A percentile compares a stretch with the other conserved stretches of the same genome.
These are phyloP conservation scores for Aplysia californica DNA, from an alignment of 1,140 invertebrate genomes.

Conservation along the genomic window DNA sequence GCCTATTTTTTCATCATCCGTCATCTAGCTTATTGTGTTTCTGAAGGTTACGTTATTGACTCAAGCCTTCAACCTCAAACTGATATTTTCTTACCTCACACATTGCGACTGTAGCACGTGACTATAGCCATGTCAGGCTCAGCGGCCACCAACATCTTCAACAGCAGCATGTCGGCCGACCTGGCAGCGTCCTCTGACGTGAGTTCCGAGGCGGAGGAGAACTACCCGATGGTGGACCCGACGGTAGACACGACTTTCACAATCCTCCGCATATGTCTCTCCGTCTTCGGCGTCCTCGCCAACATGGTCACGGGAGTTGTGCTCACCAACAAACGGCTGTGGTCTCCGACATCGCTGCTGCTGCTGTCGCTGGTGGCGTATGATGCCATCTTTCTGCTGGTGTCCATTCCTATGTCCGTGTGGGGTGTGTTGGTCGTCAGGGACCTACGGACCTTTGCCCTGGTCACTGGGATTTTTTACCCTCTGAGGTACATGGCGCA, in stretches of 20 bases:
- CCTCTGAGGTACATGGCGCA: slow-evolving; percentile 76
- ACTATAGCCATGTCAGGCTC: too few species aligned
- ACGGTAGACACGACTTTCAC: slow-evolving; percentile 6
- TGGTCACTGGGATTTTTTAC: slow-evolving; percentile 70
- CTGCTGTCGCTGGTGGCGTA: slow-evolving; percentile 48
- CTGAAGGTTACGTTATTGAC: too few species aligned
- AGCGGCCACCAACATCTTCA: too few species aligned
- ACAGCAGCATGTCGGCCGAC: background rate
- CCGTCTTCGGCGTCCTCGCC: slow-evolving; percentile 65
- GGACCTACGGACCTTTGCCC: slow-evolving; percentile 39
- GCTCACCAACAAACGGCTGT: slow-evolving; percentile 41
- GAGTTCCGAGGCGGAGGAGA: background rate
- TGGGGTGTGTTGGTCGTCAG: background rate
- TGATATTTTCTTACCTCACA: too few species aligned
- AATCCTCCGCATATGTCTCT: slow-evolving; percentile 53
- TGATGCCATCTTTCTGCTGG: slow-evolving; percentile 66
- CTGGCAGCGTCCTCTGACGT: background rate
- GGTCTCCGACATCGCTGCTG: slow-evolving; percentile 45
- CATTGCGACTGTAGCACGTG: too few species aligned
- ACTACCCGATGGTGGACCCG: background rate
- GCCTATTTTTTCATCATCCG: too few species aligned
- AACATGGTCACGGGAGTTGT: slow-evolving; percentile 43
- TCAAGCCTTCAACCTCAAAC: too few species aligned
- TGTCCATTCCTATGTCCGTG: slow-evolving; percentile 23
- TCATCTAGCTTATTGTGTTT: too few species aligned